phyloP scores from a whole-genome alignment of 2,113 vertebrate species.

The Acanthochromis polyacanthus region DNA sequence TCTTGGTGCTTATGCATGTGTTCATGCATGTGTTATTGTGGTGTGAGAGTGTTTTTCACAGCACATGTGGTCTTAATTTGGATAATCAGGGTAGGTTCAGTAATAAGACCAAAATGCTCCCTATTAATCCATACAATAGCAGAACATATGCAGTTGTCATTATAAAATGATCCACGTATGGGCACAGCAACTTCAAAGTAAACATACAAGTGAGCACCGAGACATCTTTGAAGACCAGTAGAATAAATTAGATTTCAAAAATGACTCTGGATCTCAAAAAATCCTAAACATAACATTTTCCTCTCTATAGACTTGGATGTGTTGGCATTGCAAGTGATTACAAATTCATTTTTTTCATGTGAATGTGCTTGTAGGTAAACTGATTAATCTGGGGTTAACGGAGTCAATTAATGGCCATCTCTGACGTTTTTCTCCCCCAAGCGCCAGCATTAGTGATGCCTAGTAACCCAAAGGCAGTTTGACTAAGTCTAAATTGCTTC shows the following conservation, averaged over 20 bases:
- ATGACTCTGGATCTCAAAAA: too few relatives aligned
- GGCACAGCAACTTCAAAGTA: not conserved
- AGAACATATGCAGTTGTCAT: not conserved
- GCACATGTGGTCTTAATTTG: too few relatives aligned
- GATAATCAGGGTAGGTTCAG: not conserved
- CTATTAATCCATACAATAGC: not conserved
- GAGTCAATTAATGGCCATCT: not conserved
- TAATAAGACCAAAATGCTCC: not conserved
- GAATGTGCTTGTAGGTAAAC: too few relatives aligned
- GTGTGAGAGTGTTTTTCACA: too few relatives aligned
- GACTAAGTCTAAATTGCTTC: constrained; percentile 24
- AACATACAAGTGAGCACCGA: not conserved
- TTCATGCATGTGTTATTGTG: too few relatives aligned
- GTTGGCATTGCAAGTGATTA: not conserved
- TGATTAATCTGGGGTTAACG: not conserved
- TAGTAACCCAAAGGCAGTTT: constrained; percentile 2
- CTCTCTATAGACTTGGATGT: not conserved
- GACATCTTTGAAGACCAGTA: not conserved
- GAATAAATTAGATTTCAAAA: not conserved
- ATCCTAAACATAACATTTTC: too few relatives aligned
- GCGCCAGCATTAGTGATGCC: not conserved
- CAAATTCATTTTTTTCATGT: not conserved
- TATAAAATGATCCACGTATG: not conserved
- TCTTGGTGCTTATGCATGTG: too few relatives aligned
- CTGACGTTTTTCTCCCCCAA: not conserved